Evolutionary conservation across 2,888 invertebrate genomes (phyloP).

Genomic region (Mycalesis mineus): DNA sequence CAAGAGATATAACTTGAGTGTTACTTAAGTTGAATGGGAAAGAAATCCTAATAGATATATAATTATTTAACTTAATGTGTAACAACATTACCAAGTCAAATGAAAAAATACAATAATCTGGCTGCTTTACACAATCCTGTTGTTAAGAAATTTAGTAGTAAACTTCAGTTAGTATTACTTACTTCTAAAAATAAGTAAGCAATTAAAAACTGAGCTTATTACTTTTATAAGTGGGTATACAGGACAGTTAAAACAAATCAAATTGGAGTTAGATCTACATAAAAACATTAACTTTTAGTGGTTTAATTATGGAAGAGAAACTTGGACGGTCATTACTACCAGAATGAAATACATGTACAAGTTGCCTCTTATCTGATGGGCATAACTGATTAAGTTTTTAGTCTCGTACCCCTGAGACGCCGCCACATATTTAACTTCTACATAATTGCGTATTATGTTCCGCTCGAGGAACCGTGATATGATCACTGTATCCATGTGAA

Average conservation of each 20-base stretch:
- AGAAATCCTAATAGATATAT: no score
- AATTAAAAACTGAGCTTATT: no score
- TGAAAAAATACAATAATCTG: no score
- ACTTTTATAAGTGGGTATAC: no score
- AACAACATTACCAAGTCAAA: no score
- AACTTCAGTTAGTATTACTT: no score
- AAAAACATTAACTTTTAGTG: neutral
- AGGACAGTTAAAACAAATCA: neutral
- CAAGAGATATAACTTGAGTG: no score
- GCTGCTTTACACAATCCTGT: no score
- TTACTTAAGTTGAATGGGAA: no score
- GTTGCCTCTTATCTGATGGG: conserved; percentile 18
- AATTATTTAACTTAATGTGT: no score
- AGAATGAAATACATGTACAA: neutral
- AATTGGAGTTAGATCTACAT: neutral
- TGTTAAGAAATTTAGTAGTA: no score
- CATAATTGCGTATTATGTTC: conserved; percentile 29
- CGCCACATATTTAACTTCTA: conserved; percentile 21
- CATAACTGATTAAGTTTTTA: conserved; percentile 23
- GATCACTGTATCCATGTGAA: conserved; percentile 24
- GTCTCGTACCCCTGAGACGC: conserved; percentile 21
- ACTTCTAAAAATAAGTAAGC: no score
- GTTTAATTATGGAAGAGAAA: neutral
- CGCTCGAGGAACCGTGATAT: conserved; percentile 25
- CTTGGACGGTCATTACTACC: neutral